These are phyloP conservation scores for Orientallactaga bullata DNA, from an alignment of 2,113 vertebrate genomes.

Conservation along the genomic window DNA sequence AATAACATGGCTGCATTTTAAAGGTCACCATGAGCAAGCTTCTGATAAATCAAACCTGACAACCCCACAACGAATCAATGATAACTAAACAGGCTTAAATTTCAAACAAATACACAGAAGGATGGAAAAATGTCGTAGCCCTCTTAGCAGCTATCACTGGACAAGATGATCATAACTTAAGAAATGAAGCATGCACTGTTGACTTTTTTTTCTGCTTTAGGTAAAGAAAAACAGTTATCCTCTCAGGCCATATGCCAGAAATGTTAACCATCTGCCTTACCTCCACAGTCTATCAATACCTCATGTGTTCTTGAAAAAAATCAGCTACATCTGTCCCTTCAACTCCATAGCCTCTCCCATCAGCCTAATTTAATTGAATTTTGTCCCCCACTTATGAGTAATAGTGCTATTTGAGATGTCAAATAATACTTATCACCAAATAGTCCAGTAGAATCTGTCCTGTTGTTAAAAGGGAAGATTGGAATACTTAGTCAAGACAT, in stretches of 20 bases:
- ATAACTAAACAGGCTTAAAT: conserved; percentile 82
- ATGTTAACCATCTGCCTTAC: conserved; percentile 29
- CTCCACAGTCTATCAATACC: neutral
- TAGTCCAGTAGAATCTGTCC: neutral
- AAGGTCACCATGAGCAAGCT: conserved; percentile 83
- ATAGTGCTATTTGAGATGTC: conserved; percentile 22
- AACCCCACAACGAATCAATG: conserved; percentile 70
- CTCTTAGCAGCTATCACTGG: conserved; percentile 4
- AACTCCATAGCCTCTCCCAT: neutral
- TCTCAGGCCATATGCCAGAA: neutral
- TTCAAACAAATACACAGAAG: conserved; percentile 81
- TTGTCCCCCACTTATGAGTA: conserved; percentile 33
- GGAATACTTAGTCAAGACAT: neutral
- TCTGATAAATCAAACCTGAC: conserved; percentile 86
- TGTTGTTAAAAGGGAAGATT: conserved; percentile 24
- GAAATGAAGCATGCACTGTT: neutral
- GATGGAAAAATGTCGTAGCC: conserved; percentile 32
- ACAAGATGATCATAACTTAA: conserved; percentile 18
- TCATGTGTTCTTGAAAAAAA: conserved; percentile 11
- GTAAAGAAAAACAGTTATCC: conserved; percentile 19
- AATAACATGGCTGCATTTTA: conserved; percentile 83
- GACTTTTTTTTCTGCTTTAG: neutral
- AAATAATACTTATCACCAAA: conserved; percentile 36
- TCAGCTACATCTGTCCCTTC: conserved; percentile 26
- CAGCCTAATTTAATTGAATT: neutral